Conservation (phyloP, 2,797 vertebrate genomes). For the Sebastes minor region DNA sequence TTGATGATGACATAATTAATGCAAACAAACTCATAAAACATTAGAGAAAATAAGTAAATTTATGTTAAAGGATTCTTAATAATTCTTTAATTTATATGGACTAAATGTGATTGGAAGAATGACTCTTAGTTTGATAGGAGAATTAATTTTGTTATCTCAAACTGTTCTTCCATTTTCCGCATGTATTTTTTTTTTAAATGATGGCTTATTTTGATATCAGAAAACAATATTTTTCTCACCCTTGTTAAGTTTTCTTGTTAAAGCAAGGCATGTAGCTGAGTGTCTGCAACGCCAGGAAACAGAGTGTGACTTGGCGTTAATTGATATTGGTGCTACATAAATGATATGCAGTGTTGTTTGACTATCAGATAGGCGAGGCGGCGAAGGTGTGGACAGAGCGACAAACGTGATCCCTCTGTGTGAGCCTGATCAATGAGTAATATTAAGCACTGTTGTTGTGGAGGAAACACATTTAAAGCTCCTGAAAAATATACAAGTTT, state of each 20-base stretch:
- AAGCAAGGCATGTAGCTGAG: not conserved
- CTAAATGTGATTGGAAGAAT: not conserved
- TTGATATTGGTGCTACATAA: slow-evolving; percentile 27
- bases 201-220: not conserved
- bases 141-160: not conserved
- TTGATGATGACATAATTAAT: slow-evolving; percentile 6
- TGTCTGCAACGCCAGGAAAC: not conserved
- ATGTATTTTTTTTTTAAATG: not conserved
- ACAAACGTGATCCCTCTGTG: not conserved
- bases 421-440: slow-evolving; percentile 33
- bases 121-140: not conserved
- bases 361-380: not conserved
- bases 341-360: slow-evolving; percentile 16
- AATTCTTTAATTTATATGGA: not conserved
- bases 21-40: not conserved
- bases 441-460: slow-evolving; percentile 3
- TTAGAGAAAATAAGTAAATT: slow-evolving; percentile 3
- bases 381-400: slow-evolving; percentile 15
- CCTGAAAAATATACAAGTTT: slow-evolving; percentile 18
- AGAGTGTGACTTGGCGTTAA: slow-evolving; percentile 36
- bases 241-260: slow-evolving; percentile 1
- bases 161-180: not conserved
- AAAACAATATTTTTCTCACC: not conserved
- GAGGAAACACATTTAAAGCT: slow-evolving; percentile 15
- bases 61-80: not conserved